Conservation (phyloP, 2,797 vertebrate genomes). For the Macropodus opercularis region DNA sequence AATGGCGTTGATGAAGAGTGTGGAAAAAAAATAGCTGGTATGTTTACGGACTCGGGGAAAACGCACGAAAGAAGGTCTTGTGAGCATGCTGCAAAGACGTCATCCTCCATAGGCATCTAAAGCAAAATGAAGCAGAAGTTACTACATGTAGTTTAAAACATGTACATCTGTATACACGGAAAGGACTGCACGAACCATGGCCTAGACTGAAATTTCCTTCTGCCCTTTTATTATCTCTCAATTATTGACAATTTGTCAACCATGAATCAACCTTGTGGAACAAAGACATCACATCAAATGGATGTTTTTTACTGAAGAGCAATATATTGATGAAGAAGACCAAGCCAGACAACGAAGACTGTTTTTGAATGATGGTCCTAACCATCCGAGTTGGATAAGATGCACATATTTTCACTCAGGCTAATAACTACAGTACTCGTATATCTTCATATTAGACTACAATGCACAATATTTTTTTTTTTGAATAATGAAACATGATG, state of each 20-base stretch:
- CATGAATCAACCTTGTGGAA: conserved; percentile 1
- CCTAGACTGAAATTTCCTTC: neutral
- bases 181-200: conserved; percentile 25
- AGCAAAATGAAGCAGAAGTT: conserved; percentile 9
- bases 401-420: neutral
- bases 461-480: conserved; percentile 4
- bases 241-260: neutral
- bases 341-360: conserved; percentile 14
- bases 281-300: conserved; percentile 16
- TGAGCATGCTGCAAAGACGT: conserved; percentile 36
- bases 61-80: conserved; percentile 30
- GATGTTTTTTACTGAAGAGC: neutral
- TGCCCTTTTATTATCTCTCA: conserved; percentile 14
- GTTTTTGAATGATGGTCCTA: neutral
- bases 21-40: conserved; percentile 30
- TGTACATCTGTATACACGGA: conserved; percentile 8
- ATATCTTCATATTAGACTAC: neutral
- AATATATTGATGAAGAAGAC: conserved; percentile 1
- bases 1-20: conserved; percentile 25
- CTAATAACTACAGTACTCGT: neutral
- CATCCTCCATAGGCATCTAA: neutral
- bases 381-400: neutral
- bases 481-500: neutral
- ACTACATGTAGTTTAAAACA: conserved; percentile 9
- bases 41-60: conserved; percentile 37